Base-by-base conservation (phyloP, 1,140 invertebrate species). In the Diorhabda elongata region DNA sequence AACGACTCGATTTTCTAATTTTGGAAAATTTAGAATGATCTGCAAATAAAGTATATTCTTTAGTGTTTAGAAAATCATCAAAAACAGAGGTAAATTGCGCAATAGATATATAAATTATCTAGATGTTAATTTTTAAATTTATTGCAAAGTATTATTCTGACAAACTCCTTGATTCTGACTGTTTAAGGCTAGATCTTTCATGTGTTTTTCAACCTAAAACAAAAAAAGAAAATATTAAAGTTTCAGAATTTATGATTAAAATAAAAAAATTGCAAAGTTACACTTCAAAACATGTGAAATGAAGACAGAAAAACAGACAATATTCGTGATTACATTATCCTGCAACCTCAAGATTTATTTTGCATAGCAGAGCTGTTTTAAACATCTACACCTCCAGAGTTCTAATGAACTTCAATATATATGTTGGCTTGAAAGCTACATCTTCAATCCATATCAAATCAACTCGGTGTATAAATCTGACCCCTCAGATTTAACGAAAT, bases 181-280 rank as follows among this genome's bases (percentile, higher is more conserved):
- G 73, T 72, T 78, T 72, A 81, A 77, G 69, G 83, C 82, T 67
- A 81, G 78, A 73, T 87, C 86, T 79, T 86, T 85, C 74, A 86
- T 82, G 71, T 87, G 84, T 80, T 87, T 87, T 73, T 87, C 86
- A 52, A 88, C 86, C 86, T 87, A 61, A 44, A 71, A 69, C 8
- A 62, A 2, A 65, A 58, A n/a, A 63, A 3, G 43, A 67, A 4
- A 42, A 61, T 44, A 3, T 44, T 61, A 67, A 70, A 44, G 5
- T 7, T 11, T 64, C n/a, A 44, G 5, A 64, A 41, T 41, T 56
- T 4, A 41, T 60, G 6, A n/a, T n/a, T 9, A 66, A 60, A 57
- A 6, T 26, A 26, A 56, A 61, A 26, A 69, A 47, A 11, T 45
- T 58, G 11, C 44, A 9, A 66, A 68, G 63, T 8, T 5, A 59